Evolutionary conservation across 2,888 invertebrate species (phyloP).

Genomic region (Tachina fera): DNA sequence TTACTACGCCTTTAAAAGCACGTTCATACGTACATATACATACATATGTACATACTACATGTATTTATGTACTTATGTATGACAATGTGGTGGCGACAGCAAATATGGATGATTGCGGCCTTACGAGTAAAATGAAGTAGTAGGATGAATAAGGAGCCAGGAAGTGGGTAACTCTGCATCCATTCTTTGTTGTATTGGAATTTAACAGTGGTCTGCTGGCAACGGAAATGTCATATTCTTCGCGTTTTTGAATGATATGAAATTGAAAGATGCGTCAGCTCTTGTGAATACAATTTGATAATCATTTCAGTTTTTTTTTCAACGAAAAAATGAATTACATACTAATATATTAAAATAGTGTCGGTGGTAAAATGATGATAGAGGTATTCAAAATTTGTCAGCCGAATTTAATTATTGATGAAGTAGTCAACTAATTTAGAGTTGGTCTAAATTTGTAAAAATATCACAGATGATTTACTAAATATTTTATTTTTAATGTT

Average conservation of each 20-base stretch:
- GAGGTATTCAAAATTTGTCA: neutral
- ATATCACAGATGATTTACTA: slow-evolving; percentile 69
- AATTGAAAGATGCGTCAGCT: slow-evolving; percentile 41
- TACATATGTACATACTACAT: too few species aligned
- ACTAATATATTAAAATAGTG: slow-evolving; percentile 8
- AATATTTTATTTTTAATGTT: slow-evolving; percentile 6
- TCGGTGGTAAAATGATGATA: slow-evolving; percentile 42
- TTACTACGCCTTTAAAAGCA: slow-evolving; percentile 22
- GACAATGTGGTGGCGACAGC: slow-evolving; percentile 7
- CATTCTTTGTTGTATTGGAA: slow-evolving; percentile 4
- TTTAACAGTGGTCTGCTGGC: slow-evolving; percentile 41
- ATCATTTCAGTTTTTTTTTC: neutral
- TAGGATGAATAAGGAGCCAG: slow-evolving; percentile 20
- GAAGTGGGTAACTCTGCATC: slow-evolving; percentile 31
- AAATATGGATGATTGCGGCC: slow-evolving; percentile 10
- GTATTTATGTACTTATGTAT: neutral
- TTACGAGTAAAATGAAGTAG: slow-evolving; percentile 29
- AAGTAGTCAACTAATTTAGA: slow-evolving; percentile 19
- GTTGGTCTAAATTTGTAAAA: slow-evolving; percentile 37
- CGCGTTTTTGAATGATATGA: slow-evolving; percentile 12
- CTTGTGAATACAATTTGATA: neutral
- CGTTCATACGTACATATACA: neutral
- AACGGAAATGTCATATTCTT: neutral
- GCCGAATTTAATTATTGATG: neutral
- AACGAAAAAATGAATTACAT: neutral